Percentiles rank a stretch among this genome's conserved stretches.
Conservation (phyloP, 2,797 vertebrate species). For the Gambelia wislizenii region DNA sequence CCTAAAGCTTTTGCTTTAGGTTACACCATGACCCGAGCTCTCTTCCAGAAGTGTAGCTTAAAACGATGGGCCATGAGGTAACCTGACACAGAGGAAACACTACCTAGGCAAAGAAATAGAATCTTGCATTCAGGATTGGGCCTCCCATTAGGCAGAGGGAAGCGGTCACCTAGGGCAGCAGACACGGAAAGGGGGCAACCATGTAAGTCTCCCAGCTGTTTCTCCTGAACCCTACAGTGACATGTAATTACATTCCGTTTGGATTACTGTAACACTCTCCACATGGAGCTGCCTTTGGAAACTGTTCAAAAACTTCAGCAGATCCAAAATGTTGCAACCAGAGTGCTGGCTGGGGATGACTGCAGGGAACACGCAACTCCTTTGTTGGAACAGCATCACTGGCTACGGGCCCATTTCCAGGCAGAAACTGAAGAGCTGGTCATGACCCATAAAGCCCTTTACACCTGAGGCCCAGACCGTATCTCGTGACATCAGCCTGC, state of each 20-base stretch:
- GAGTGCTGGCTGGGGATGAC: too few relatives aligned
- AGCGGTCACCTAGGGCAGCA: not conserved
- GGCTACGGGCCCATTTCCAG: too few relatives aligned
- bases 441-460: too few relatives aligned
- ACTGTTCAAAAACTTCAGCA: too few relatives aligned
- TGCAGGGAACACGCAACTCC: too few relatives aligned
- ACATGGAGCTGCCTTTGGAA: too few relatives aligned
- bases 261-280: too few relatives aligned
- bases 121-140: not conserved
- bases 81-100: not conserved
- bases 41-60: not conserved
- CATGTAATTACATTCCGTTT: too few relatives aligned
- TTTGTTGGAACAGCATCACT: too few relatives aligned
- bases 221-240: not conserved
- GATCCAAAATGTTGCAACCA: not conserved
- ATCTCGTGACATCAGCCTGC: too few relatives aligned
- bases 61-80: not conserved
- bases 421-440: too few relatives aligned
- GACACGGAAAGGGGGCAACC: not conserved
- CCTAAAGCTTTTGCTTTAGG: slow-evolving; percentile 55
- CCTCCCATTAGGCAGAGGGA: not conserved
- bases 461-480: too few relatives aligned
- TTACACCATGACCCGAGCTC: slow-evolving; percentile 56
- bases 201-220: not conserved
- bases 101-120: slow-evolving; percentile 35